A percentile compares a stretch with the other conserved stretches of the same genome.
phyloP scores from a whole-genome alignment of 2,113 vertebrate genomes.

The Antigone vipio region DNA sequence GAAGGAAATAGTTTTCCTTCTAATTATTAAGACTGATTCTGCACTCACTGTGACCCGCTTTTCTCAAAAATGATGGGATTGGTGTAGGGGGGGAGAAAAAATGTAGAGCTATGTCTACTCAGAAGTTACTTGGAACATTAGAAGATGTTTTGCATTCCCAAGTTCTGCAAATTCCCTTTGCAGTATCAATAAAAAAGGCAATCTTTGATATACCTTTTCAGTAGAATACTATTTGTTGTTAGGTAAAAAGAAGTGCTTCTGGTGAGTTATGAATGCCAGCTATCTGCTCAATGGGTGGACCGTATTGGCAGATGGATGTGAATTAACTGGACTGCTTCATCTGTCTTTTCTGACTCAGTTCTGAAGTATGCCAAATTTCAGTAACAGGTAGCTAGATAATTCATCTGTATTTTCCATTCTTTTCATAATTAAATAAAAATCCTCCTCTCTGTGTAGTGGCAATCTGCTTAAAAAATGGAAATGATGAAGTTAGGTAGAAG shows the following conservation, averaged over 20 bases:
- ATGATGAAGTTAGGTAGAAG: neutral
- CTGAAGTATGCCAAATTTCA: neutral
- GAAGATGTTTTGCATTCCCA: neutral
- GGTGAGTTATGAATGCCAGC: neutral
- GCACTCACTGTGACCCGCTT: neutral
- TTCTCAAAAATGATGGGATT: neutral
- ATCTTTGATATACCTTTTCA: neutral
- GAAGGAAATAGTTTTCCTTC: neutral
- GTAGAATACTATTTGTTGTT: conserved; percentile 9
- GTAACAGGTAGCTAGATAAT: neutral
- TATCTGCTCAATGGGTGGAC: neutral
- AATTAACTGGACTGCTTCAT: neutral
- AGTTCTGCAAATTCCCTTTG: neutral
- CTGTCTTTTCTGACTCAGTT: conserved; percentile 6
- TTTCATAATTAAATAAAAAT: neutral
- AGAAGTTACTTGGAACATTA: neutral
- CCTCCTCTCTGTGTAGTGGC: neutral
- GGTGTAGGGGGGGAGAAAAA: neutral
- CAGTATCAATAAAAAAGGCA: neutral
- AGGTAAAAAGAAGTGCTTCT: neutral
- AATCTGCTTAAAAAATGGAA: neutral
- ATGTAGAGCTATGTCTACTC: neutral
- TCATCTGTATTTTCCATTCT: neutral
- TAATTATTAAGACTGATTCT: neutral
- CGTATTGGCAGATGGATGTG: neutral